These are phyloP conservation scores for Syrphus vitripennis DNA, from an alignment of 2,888 invertebrate species.

Conservation along the genomic window DNA sequence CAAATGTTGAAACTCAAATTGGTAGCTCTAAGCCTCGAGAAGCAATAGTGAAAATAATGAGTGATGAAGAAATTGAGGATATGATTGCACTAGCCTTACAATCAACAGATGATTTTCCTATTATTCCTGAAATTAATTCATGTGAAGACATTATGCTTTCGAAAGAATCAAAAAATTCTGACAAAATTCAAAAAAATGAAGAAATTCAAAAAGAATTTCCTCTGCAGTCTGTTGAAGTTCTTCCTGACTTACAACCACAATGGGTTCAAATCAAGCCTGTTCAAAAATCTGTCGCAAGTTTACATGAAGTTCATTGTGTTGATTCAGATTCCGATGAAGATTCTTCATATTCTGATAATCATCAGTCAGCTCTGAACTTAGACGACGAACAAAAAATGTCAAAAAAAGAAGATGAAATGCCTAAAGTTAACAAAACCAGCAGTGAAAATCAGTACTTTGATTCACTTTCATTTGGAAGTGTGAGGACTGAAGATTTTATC, in stretches of 20 bases:
- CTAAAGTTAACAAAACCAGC: not conserved
- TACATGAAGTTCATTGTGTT: not conserved
- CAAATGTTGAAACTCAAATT: slow-evolving; percentile 18
- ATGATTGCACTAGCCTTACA: slow-evolving; percentile 33
- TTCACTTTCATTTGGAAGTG: not conserved
- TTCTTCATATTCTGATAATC: not conserved
- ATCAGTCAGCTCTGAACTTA: not conserved
- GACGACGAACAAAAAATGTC: not conserved
- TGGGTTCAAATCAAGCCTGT: slow-evolving; percentile 61
- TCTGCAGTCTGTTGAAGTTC: not conserved
- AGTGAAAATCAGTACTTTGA: not conserved
- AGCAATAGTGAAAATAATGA: slow-evolving; percentile 42
- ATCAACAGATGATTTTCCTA: not conserved
- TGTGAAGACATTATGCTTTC: not conserved
- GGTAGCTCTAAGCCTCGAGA: not conserved
- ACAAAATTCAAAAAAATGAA: not conserved
- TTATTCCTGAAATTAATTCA: not conserved
- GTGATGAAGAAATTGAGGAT: slow-evolving; percentile 45
- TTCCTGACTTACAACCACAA: slow-evolving; percentile 23
- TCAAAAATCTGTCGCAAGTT: slow-evolving; percentile 5
- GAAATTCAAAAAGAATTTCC: not conserved
- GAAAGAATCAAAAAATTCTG: not conserved
- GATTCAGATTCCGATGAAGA: not conserved
- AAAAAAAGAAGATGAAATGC: not conserved
- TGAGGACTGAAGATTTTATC: slow-evolving; percentile 11